These are phyloP conservation scores for Mormoops blainvillei DNA, from an alignment of 2,113 vertebrate genomes.

Conservation along the genomic window DNA sequence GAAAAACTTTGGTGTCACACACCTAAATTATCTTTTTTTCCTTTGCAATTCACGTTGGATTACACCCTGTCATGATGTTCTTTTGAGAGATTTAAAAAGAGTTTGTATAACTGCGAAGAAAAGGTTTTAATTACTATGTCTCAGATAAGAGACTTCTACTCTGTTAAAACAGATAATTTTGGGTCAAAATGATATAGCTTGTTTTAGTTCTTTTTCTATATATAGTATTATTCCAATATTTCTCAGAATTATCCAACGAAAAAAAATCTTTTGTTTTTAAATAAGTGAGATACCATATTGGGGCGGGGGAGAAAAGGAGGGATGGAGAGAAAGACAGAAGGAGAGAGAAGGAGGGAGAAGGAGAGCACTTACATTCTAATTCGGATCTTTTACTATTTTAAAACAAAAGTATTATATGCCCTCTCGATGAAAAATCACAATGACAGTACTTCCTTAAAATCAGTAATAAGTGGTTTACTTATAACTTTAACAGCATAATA, in stretches of 20 bases:
- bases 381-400: not conserved
- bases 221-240: not conserved
- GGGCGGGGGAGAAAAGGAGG: not conserved
- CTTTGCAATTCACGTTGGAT: not conserved
- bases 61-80: not conserved
- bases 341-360: not conserved
- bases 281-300: not conserved
- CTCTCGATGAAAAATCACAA: not conserved
- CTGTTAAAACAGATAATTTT: slow-evolving; percentile 18
- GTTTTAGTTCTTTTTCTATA: not conserved
- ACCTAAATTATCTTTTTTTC: not conserved
- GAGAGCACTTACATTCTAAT: not conserved
- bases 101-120: not conserved
- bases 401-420: not conserved
- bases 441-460: not conserved
- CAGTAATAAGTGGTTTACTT: not conserved
- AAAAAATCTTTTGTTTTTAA: not conserved
- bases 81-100: slow-evolving; percentile 5
- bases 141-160: not conserved
- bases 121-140: not conserved
- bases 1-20: not conserved
- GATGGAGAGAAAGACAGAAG: no score
- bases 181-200: not conserved
- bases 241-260: not conserved
- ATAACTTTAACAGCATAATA: not conserved